A percentile compares a stretch with the other conserved stretches of the same genome.
These are phyloP conservation scores for Leucozona laternaria DNA, from an alignment of 2,888 invertebrate genomes.

Conservation along the genomic window DNA sequence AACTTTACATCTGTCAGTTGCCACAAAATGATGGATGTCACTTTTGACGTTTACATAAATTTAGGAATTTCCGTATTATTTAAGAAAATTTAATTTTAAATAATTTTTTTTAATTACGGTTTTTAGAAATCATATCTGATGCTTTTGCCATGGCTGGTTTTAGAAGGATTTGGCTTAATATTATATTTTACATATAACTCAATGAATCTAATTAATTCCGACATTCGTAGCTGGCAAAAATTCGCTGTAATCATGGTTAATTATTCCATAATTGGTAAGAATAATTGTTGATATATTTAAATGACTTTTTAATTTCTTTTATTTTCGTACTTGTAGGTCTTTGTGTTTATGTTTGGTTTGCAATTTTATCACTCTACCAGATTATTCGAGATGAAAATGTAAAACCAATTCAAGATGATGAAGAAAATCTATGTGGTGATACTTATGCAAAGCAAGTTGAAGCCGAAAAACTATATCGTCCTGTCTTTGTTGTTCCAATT, in stretches of 20 bases:
- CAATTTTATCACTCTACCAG: not conserved
- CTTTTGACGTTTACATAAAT: too few relatives aligned
- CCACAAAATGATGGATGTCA: too few relatives aligned
- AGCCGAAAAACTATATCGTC: not conserved
- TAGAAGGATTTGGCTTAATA: not conserved
- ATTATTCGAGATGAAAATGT: constrained; percentile 3
- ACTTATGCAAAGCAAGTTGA: too few relatives aligned
- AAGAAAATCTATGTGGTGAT: not conserved
- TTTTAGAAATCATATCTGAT: constrained; percentile 11
- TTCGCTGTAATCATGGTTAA: not conserved
- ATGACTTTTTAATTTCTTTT: not conserved
- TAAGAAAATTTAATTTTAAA: too few relatives aligned
- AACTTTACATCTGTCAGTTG: too few relatives aligned
- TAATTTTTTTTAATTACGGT: too few relatives aligned
- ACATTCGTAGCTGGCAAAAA: not conserved
- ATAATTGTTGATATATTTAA: not conserved
- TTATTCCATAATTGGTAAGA: constrained; percentile 3
- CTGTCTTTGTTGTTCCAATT: not conserved
- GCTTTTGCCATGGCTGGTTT: constrained; percentile 8
- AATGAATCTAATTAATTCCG: not conserved
- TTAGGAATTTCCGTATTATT: too few relatives aligned
- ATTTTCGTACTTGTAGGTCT: not conserved
- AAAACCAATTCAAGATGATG: not conserved
- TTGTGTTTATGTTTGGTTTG: constrained; percentile 15
- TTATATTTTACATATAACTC: not conserved